Percentiles rank a stretch among this genome's conserved stretches.
Evolutionary conservation across 1,140 invertebrate species (phyloP).

Genomic region (Lerema accius): DNA sequence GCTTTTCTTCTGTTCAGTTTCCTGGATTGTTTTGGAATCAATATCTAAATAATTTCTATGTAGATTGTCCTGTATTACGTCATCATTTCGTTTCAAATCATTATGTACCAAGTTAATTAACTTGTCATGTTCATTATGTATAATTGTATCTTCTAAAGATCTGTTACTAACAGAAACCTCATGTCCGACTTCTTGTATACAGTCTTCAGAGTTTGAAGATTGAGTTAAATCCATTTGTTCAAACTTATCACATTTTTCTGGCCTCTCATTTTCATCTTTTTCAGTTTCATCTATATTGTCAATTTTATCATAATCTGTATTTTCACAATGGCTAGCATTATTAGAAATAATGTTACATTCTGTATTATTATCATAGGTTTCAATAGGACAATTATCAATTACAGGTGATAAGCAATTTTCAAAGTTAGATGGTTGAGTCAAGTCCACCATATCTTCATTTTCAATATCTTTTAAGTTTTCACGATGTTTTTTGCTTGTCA

Average conservation of each 20-base stretch:
- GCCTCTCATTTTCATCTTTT: neutral
- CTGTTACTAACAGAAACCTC: slow-evolving; percentile 18
- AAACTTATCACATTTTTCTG: slow-evolving; percentile 24
- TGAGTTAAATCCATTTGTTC: slow-evolving; percentile 56
- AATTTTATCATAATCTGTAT: neutral
- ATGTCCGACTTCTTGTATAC: neutral
- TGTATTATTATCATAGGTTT: too few species aligned
- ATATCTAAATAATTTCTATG: neutral
- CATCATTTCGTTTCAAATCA: neutral
- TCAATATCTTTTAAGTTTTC: neutral
- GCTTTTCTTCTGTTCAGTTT: neutral
- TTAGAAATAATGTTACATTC: too few species aligned
- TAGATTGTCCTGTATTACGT: neutral
- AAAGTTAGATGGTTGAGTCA: slow-evolving; percentile 8
- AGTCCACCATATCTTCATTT: neutral
- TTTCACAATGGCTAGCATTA: neutral
- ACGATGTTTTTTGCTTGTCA: neutral
- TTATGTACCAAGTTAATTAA: slow-evolving; percentile 7
- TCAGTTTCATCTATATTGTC: neutral
- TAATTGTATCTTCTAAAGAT: slow-evolving; percentile 48
- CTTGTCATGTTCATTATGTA: slow-evolving; percentile 36
- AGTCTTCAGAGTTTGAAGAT: slow-evolving; percentile 40
- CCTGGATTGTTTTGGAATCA: neutral
- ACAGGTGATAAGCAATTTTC: neutral
- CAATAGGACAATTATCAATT: too few species aligned